Conservation (phyloP, 2,888 invertebrate genomes). For the Acleris sparsana region DNA sequence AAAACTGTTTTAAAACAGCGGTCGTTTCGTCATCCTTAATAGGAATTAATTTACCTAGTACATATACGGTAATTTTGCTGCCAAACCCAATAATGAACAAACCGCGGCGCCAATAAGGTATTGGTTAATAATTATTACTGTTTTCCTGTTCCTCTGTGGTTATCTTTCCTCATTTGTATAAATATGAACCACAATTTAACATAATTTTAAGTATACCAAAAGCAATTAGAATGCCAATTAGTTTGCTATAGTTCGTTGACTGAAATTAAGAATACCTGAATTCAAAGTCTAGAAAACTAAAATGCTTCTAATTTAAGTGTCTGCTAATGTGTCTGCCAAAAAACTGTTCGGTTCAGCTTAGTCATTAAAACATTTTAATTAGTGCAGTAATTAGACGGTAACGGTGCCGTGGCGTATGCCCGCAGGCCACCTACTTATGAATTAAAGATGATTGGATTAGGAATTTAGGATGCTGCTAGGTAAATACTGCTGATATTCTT, state of each 20-base stretch:
- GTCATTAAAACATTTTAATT: conserved; percentile 36
- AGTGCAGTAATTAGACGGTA: conserved; percentile 31
- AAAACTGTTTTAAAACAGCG: too few relatives aligned
- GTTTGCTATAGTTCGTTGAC: not conserved
- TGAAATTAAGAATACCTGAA: not conserved
- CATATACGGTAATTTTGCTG: too few relatives aligned
- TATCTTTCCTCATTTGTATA: too few relatives aligned
- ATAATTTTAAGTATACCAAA: too few relatives aligned
- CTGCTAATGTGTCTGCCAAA: conserved; percentile 27
- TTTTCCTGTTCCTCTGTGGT: too few relatives aligned
- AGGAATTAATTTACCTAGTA: too few relatives aligned
- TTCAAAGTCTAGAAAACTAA: conserved; percentile 1
- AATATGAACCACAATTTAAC: too few relatives aligned
- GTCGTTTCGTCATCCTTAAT: too few relatives aligned
- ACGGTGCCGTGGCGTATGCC: conserved; percentile 33
- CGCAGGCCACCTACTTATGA: conserved; percentile 17
- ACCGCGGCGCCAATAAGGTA: too few relatives aligned
- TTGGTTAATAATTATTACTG: too few relatives aligned
- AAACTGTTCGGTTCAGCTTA: conserved; percentile 12
- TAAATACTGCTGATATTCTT: conserved; percentile 12
- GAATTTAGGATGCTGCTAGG: conserved; percentile 1
- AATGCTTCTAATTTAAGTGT: conserved; percentile 15
- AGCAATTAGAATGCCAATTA: not conserved
- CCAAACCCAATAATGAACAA: too few relatives aligned
- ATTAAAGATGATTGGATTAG: conserved; percentile 22